These are phyloP conservation scores for Eulithis testata DNA, from an alignment of 2,888 invertebrate genomes.

Conservation along the genomic window DNA sequence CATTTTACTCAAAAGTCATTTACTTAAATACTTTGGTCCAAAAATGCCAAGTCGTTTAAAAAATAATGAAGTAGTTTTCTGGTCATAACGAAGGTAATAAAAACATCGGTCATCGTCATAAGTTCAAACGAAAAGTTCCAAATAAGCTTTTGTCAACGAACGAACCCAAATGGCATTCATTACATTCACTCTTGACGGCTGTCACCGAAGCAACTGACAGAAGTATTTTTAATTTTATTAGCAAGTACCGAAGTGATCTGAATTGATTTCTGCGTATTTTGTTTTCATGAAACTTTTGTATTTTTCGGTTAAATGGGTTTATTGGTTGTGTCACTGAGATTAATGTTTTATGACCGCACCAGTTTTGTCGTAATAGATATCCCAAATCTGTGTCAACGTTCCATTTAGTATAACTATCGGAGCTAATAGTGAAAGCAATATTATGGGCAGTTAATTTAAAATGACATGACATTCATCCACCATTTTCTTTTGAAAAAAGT, in stretches of 20 bases:
- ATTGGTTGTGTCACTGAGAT: conserved; percentile 23
- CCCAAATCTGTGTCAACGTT: conserved; percentile 10
- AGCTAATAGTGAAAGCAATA: conserved; percentile 20
- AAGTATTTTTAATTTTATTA: conserved; percentile 5
- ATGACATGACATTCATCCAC: conserved; percentile 27
- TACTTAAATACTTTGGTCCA: conserved; percentile 11
- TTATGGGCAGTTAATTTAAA: conserved; percentile 19
- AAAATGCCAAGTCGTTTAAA: conserved; percentile 11
- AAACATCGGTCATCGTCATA: conserved; percentile 13
- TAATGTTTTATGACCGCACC: conserved; percentile 24
- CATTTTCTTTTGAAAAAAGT: conserved; percentile 17
- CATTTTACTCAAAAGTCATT: conserved; percentile 8
- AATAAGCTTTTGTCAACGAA: conserved; percentile 6
- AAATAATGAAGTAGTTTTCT: conserved; percentile 21
- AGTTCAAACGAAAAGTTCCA: conserved; percentile 17
- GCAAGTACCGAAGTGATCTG: conserved; percentile 6
- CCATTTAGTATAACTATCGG: conserved; percentile 11
- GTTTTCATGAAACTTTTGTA: conserved; percentile 15
- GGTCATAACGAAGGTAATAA: conserved; percentile 1
- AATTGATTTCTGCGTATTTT: conserved; percentile 24
- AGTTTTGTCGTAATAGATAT: conserved; percentile 27
- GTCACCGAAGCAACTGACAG: conserved; percentile 10
- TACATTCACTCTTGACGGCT: conserved; percentile 10
- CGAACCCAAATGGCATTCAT: neutral
- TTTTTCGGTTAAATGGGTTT: conserved; percentile 28